Evolutionary conservation across 2,113 vertebrate species (phyloP), one percentile per base, ranked within the genome.

Genomic region (Amia ocellicauda): DNA sequence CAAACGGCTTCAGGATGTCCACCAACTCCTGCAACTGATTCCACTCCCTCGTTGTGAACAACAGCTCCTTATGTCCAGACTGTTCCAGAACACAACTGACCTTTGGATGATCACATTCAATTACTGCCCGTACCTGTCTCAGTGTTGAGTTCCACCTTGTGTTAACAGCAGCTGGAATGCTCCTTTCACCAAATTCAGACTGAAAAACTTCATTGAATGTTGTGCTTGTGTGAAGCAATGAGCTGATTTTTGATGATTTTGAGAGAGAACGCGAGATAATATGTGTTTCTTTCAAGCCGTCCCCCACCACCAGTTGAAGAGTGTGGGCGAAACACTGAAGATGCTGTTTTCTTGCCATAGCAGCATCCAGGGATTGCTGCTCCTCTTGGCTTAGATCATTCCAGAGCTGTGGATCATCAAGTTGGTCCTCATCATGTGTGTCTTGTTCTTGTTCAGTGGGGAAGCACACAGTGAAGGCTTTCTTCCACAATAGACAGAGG

Each of bases 1-100:
- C 45, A 60, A 68, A 72, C 4, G 42, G 60, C 22, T 54, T 9
- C 19, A 68, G 49, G 31, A 71, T 41, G 31, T 58, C 24, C 11
- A 52, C 45, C 28, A 71, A 27, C 23, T 71, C 69, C 31, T 67
- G 47, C 7, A 68, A 60, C 23, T 54, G 60, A 60, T 42, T 58
- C 69, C 60, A 63, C 27, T 67, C 65, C 45, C 52, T 52, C 28
- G 26, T 10, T 51, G 65, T 52, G 26, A 68, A 68, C 23, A 55
- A 22, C 27, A 31, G 9, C 49, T 68, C 65, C 28, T 50, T 63
- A 31, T 67, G 59, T 26, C 58, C 69, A 29, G 2, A 13, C 20
- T 27, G 28, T 22, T 51, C 36, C 26, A 58, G 24, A 31, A 66
- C 22, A 1, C 20, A 45, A 24, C 7, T 54, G 13, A 64, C 19